Conservation (phyloP, 2,888 invertebrate species). For the Elegia similella region DNA sequence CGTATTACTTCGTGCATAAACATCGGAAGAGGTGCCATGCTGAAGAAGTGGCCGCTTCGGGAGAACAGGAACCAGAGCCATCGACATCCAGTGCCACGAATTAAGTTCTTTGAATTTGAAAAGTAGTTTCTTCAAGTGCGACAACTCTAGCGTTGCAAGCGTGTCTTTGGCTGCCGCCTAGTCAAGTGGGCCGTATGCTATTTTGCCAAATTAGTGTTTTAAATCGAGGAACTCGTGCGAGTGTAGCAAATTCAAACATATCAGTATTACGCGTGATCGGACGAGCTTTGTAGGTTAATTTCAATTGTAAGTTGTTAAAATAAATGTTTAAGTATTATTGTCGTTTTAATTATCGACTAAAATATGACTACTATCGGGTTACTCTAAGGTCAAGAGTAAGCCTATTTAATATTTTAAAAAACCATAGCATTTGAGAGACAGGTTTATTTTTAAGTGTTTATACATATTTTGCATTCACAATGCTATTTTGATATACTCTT, state of each 20-base stretch:
- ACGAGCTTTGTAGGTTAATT: conserved; percentile 43
- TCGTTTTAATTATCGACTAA: conserved; percentile 28
- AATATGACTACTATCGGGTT: no score
- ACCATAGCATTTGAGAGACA: no score
- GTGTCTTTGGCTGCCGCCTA: not conserved
- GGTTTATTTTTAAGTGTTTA: no score
- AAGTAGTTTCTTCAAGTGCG: conserved; percentile 2
- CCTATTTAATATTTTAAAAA: no score
- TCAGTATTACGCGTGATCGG: conserved; percentile 49
- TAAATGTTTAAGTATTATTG: conserved; percentile 41
- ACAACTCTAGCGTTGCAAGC: not conserved
- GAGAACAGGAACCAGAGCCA: conserved; percentile 42
- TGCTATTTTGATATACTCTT: no score
- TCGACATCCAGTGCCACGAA: conserved; percentile 52
- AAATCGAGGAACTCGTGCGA: not conserved
- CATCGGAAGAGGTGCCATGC: conserved; percentile 93
- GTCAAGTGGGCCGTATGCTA: no score
- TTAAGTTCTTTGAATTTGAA: conserved; percentile 13
- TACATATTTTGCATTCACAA: no score
- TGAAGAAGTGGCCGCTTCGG: conserved; percentile 66
- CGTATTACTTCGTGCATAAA: conserved; percentile 96
- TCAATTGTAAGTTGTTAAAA: conserved; percentile 38
- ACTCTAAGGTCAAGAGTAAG: no score
- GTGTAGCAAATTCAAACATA: conserved; percentile 36
- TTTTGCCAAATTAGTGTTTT: not conserved